Evolutionary conservation across 1,140 invertebrate species (phyloP), one percentile per base, ranked within the genome.

Genomic region (Papilio machaon): DNA sequence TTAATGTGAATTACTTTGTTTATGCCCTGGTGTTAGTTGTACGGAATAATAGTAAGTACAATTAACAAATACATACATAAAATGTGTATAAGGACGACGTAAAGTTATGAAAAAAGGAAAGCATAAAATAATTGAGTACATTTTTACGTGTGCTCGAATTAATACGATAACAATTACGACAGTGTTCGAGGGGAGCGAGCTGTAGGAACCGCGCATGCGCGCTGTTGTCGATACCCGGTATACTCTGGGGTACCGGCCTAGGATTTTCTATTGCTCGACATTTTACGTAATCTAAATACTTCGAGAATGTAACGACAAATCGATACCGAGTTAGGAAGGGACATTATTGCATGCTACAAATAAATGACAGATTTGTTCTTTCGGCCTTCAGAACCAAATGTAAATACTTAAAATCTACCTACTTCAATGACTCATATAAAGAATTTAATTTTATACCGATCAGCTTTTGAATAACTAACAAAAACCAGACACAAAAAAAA

Each of bases 181-280:
- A 67, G 79, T 74, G 73, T 80, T 81, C 80, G 82, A 83, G 82
- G 82, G 82, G 82, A 78, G 60, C 79, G 74, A 80, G 78, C 38
- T 79, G 82, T 64, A 58, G 58, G 75, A 46, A 79, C 47, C 74
- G 81, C 84, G 84, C 84, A 85, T 75, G 84, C 84, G 84, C 70
- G 23, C 8, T 58, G 17, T 15, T 43, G 11, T 38, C 46, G 64
- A 58, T 38, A 58, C 54, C 8, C 54, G 11, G 49, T 81, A 74
- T 80, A 73, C 70, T 76, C 76, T 78, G 81, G 78, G 82, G 82
- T 77, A 80, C 47, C 47, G 47, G 67, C 82, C 75, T 76, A 78
- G 70, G 79, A 78, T 78, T 35, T 78, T 76, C 74, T 58, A 49
- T 75, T 47, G 47, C 47, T 52, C 43, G 52, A 58, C 47, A 77